phyloP scores from a whole-genome alignment of 2,113 vertebrate species.

The Hippocampus barbouri region DNA sequence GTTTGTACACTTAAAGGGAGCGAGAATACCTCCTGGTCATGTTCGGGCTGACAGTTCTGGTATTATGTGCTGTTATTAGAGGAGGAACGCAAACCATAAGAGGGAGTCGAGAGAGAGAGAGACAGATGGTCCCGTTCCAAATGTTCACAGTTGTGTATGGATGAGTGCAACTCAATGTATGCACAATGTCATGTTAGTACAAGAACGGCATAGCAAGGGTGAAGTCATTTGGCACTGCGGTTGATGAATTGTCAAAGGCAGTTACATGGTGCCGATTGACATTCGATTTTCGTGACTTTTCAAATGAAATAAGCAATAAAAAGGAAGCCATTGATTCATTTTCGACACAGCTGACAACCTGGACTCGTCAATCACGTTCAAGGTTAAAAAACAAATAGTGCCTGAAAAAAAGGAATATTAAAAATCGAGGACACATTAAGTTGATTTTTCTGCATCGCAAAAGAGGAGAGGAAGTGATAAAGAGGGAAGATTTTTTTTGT shows the following conservation, averaged over 20 bases:
- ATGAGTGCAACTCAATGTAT: neutral
- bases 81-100: slow-evolving; percentile 41
- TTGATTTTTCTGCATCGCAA: too few relatives aligned
- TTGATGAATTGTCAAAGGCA: neutral
- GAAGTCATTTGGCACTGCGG: neutral
- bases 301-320: neutral
- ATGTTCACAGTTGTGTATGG: slow-evolving; percentile 19
- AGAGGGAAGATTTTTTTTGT: neutral
- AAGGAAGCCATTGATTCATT: too few relatives aligned
- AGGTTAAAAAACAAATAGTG: neutral
- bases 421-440: neutral
- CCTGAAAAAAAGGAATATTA: neutral
- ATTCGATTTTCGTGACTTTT: neutral
- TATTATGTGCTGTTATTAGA: slow-evolving; percentile 43
- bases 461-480: neutral
- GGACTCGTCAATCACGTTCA: neutral
- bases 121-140: slow-evolving; percentile 48
- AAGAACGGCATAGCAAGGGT: neutral
- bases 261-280: neutral
- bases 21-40: slow-evolving; percentile 28
- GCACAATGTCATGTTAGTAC: neutral
- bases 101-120: slow-evolving; percentile 5
- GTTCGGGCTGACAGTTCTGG: slow-evolving; percentile 36
- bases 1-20: slow-evolving; percentile 17
- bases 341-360: neutral